Evolutionary conservation across 2,113 vertebrate genomes (phyloP).

Genomic region (Oxygymnocypris stewartii): DNA sequence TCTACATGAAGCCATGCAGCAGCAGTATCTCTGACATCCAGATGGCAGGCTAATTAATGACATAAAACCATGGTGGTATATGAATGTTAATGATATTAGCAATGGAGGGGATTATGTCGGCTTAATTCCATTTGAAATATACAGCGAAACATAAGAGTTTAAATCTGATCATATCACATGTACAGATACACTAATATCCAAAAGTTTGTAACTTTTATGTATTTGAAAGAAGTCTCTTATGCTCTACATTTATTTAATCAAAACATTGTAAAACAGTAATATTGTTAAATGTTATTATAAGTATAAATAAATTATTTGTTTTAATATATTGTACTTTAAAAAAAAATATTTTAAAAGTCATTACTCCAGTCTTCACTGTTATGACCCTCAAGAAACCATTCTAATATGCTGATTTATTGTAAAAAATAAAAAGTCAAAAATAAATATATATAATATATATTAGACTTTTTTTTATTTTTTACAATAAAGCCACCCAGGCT

Average conservation of each 20-base stretch:
- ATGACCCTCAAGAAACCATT: background rate
- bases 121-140: background rate
- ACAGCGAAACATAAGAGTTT: background rate
- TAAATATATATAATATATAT: too few relatives aligned
- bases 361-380: background rate
- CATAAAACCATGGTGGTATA: background rate
- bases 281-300: background rate
- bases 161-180: background rate
- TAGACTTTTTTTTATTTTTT: too few relatives aligned
- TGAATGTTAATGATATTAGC: background rate
- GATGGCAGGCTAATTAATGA: conserved; percentile 1
- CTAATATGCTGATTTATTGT: background rate
- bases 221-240: background rate
- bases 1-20: conserved; percentile 11
- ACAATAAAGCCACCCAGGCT: background rate
- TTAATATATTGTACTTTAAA: background rate
- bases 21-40: background rate
- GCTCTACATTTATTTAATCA: background rate
- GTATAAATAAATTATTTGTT: background rate
- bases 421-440: too few relatives aligned
- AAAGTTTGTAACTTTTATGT: background rate
- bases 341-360: background rate
- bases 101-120: background rate
- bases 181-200: background rate
- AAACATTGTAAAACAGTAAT: background rate